These are phyloP conservation scores for Malurus elegans DNA, from an alignment of 2,113 vertebrate species.

Conservation along the genomic window DNA sequence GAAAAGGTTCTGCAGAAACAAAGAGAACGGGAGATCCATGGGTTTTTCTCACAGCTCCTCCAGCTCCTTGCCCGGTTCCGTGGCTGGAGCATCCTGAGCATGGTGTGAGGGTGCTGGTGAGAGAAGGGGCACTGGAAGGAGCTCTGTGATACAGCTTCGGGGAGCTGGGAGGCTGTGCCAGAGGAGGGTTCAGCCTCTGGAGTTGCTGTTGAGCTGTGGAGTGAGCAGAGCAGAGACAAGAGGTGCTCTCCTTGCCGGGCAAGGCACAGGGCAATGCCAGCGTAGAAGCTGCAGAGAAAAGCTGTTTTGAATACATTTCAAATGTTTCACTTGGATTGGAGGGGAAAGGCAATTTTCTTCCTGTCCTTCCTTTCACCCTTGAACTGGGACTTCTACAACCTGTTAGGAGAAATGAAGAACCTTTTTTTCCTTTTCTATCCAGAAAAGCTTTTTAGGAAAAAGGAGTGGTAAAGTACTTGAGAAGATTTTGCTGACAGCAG, in stretches of 20 bases:
- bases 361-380: slow-evolving; percentile 46
- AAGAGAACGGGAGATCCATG: not conserved
- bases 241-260: rapidly evolving
- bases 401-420: not conserved
- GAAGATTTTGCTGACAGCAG: not conserved
- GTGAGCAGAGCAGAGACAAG: not conserved
- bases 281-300: not conserved
- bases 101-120: rapidly evolving
- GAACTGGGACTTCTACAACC: not conserved
- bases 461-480: not conserved
- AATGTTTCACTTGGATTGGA: not conserved
- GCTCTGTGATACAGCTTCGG: rapidly evolving
- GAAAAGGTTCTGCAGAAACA: not conserved
- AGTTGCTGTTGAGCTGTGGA: not conserved
- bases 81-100: not conserved
- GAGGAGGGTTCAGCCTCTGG: rapidly evolving
- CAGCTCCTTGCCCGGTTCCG: rapidly evolving
- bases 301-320: not conserved
- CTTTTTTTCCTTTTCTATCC: not conserved
- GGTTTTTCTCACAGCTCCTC: not conserved
- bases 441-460: not conserved
- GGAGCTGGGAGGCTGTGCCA: not conserved
- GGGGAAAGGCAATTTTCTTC: not conserved
- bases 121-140: not conserved
- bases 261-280: rapidly evolving